A percentile compares a stretch with the other conserved stretches of the same genome.
phyloP scores from a whole-genome alignment of 2,797 vertebrate genomes.

The Oryzias dopingdopingensis region DNA sequence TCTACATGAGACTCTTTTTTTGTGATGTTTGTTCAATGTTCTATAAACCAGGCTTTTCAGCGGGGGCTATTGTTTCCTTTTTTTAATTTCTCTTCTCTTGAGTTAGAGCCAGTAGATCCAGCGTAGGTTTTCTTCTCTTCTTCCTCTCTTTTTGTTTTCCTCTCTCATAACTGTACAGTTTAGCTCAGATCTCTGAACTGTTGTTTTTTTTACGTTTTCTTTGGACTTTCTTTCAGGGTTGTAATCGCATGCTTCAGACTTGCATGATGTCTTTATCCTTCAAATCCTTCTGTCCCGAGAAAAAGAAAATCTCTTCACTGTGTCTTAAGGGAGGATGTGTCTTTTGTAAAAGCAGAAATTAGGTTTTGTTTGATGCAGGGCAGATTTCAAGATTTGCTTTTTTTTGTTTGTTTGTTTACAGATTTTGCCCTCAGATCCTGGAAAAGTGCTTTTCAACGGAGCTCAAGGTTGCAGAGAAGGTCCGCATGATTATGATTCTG shows the following conservation, averaged over 20 bases:
- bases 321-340: conserved; percentile 85
- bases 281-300: conserved; percentile 83
- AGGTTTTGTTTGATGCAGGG: conserved; percentile 46
- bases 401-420: conserved; percentile 86
- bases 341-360: conserved; percentile 84
- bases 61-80: conserved; percentile 77
- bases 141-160: conserved; percentile 64
- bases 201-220: conserved; percentile 70
- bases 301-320: conserved; percentile 74
- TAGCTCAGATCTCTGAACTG: conserved; percentile 62
- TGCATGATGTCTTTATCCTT: conserved; percentile 92
- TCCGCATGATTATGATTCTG: conserved; percentile 93
- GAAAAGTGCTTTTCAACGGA: conserved; percentile 81
- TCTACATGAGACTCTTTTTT: conserved; percentile 76
- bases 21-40: conserved; percentile 83
- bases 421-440: conserved; percentile 86
- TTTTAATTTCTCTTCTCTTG: conserved; percentile 56
- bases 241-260: conserved; percentile 88
- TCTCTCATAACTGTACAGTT: conserved; percentile 71
- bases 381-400: conserved; percentile 58
- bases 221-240: conserved; percentile 78
- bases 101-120: conserved; percentile 72
- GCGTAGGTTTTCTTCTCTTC: conserved; percentile 59
- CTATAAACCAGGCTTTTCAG: conserved; percentile 75
- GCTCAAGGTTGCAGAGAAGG: conserved; percentile 75